Evolutionary conservation across 2,797 vertebrate species (phyloP).

Genomic region (Tachyglossus aculeatus): DNA sequence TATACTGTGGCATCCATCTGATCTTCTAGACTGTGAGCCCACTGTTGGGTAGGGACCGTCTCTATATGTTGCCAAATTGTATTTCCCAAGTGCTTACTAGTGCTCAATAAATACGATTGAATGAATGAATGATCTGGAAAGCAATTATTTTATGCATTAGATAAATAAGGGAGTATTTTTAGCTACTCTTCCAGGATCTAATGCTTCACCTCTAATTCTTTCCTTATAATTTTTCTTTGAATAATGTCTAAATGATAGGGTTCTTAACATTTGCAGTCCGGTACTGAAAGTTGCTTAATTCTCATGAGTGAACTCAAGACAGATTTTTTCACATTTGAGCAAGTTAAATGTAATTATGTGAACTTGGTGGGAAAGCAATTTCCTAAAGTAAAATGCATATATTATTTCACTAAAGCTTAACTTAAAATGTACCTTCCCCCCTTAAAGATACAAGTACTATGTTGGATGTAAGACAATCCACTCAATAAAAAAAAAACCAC

Average conservation of each 20-base stretch:
- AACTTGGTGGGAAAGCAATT: neutral
- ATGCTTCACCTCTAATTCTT: neutral
- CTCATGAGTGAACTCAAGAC: neutral
- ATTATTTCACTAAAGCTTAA: constrained; percentile 10
- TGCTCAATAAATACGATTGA: too few relatives aligned
- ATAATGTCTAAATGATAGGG: neutral
- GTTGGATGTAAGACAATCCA: constrained; percentile 19
- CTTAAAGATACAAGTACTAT: neutral
- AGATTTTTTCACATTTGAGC: neutral
- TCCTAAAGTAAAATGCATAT: constrained; percentile 11
- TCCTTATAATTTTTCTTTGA: neutral
- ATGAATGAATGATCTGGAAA: too few relatives aligned
- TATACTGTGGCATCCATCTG: too few relatives aligned
- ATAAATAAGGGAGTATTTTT: neutral
- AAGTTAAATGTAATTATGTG: constrained; percentile 12
- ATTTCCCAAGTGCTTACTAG: too few relatives aligned
- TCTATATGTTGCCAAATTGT: too few relatives aligned
- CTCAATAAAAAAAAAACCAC: constrained; percentile 19
- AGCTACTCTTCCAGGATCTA: neutral
- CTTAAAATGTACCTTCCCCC: constrained; percentile 10
- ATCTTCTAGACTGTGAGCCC: too few relatives aligned
- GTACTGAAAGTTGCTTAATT: constrained; percentile 15
- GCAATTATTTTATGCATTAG: too few relatives aligned
- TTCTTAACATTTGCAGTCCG: neutral
- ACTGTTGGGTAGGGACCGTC: too few relatives aligned